Conservation (phyloP, 2,888 invertebrate species). For the Pyrgus malvae region DNA sequence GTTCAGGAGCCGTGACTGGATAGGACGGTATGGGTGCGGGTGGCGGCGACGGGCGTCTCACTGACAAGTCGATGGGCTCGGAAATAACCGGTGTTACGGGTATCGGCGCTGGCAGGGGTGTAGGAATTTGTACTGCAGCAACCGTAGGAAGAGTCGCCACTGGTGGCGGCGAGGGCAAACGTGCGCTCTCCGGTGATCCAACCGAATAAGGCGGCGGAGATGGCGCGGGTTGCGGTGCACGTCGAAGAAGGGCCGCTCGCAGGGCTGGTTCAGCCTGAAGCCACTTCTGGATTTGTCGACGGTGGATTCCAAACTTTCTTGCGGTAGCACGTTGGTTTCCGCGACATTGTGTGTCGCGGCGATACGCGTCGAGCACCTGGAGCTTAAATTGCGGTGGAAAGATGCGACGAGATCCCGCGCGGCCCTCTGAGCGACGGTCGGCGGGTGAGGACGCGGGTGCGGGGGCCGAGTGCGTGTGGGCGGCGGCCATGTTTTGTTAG, state of each 20-base stretch:
- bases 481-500: constrained; percentile 66
- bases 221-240: constrained; percentile 74
- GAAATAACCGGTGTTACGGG: constrained; percentile 49
- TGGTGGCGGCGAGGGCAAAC: constrained; percentile 70
- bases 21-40: constrained; percentile 49
- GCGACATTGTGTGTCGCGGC: constrained; percentile 92
- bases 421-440: constrained; percentile 77
- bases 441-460: constrained; percentile 72
- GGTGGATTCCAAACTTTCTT: constrained; percentile 93
- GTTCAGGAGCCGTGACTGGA: constrained; percentile 50
- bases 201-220: constrained; percentile 72
- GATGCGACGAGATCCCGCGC: constrained; percentile 91
- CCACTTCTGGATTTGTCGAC: constrained; percentile 96
- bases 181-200: constrained; percentile 70
- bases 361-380: constrained; percentile 93
- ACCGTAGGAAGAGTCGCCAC: constrained; percentile 50
- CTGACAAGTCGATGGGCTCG: constrained; percentile 67
- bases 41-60: constrained; percentile 47
- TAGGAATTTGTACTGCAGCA: constrained; percentile 50
- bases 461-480: constrained; percentile 73
- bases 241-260: constrained; percentile 85
- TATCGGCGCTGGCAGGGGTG: constrained; percentile 40
- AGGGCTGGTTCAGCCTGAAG: constrained; percentile 91
- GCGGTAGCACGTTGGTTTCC: constrained; percentile 95
- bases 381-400: constrained; percentile 95